Evolutionary conservation across 2,113 vertebrate genomes (phyloP).

Genomic region (Bos indicus): DNA sequence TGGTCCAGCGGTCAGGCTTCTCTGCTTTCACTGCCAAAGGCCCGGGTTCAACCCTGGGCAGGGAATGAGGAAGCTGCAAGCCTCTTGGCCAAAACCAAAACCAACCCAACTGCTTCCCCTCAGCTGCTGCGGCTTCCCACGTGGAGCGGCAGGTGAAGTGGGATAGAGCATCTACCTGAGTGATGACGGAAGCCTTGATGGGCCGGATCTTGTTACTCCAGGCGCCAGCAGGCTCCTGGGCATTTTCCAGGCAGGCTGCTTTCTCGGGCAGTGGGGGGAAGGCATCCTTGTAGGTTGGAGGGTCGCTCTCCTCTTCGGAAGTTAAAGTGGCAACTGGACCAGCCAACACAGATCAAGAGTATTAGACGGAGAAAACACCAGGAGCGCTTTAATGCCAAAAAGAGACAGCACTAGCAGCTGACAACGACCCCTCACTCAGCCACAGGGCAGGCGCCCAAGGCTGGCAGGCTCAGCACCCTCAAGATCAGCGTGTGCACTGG

Average conservation of each 20-base stretch:
- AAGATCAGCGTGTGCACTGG: fast-evolving
- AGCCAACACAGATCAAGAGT: slow-evolving; percentile 16
- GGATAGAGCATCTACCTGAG: slow-evolving; percentile 86
- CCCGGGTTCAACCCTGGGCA: neutral
- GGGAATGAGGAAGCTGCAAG: neutral
- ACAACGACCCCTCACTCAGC: neutral
- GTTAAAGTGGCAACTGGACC: slow-evolving; percentile 84
- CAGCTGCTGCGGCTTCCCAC: neutral
- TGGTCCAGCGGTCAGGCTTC: neutral
- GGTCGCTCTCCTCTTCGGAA: slow-evolving; percentile 94
- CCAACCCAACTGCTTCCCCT: neutral
- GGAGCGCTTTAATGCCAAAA: neutral
- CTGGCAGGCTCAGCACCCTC: neutral
- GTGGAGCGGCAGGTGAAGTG: neutral
- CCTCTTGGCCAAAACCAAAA: neutral
- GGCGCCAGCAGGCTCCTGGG: slow-evolving; percentile 90
- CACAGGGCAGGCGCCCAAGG: neutral
- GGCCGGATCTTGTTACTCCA: slow-evolving; percentile 98
- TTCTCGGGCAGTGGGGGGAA: slow-evolving; percentile 99
- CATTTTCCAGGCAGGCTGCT: slow-evolving; percentile 88
- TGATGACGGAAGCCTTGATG: slow-evolving; percentile 97
- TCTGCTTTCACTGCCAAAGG: neutral
- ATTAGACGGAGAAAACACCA: neutral
- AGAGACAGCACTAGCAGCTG: neutral
- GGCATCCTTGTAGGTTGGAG: slow-evolving; percentile 99